Evolutionary conservation across 1,140 invertebrate species (phyloP).

Genomic region (Vanessa atalanta): DNA sequence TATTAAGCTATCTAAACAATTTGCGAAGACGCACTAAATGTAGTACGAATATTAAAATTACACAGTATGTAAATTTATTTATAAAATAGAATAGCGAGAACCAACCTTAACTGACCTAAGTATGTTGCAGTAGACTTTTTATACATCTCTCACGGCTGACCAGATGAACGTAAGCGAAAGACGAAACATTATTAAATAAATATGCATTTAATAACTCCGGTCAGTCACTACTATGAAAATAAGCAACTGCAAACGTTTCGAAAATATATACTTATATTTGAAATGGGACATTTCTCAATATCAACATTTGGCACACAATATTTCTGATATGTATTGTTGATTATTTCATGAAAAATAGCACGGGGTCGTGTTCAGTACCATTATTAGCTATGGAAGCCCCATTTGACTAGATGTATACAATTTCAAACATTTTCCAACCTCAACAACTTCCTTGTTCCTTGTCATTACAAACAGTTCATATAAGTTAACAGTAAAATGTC

Average conservation of each 20-base stretch:
- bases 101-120: slow-evolving; percentile 1
- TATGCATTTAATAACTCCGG: slow-evolving; percentile 1
- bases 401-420: slow-evolving; percentile 30
- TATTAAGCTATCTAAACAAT: slow-evolving; percentile 15
- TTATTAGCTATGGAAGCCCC: slow-evolving; percentile 46
- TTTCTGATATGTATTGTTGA: slow-evolving; percentile 47
- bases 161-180: not conserved
- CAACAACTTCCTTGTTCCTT: not conserved
- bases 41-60: not conserved
- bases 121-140: not conserved
- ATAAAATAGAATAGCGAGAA: slow-evolving; percentile 14
- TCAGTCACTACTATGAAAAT: slow-evolving; percentile 5
- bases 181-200: slow-evolving; percentile 10
- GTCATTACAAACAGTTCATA: not conserved
- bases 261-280: slow-evolving; percentile 25
- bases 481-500: slow-evolving; percentile 4
- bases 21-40: slow-evolving; percentile 11
- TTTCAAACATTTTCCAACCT: slow-evolving; percentile 30
- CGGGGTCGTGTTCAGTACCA: slow-evolving; percentile 5
- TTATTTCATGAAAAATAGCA: slow-evolving; percentile 20
- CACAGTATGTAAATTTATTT: slow-evolving; percentile 16
- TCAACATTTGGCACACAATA: slow-evolving; percentile 57
- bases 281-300: slow-evolving; percentile 55
- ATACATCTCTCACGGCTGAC: not conserved
- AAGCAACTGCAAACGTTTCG: slow-evolving; percentile 22